Conservation (phyloP, 2,797 vertebrate genomes). For the Xiphophorus birchmanni region DNA sequence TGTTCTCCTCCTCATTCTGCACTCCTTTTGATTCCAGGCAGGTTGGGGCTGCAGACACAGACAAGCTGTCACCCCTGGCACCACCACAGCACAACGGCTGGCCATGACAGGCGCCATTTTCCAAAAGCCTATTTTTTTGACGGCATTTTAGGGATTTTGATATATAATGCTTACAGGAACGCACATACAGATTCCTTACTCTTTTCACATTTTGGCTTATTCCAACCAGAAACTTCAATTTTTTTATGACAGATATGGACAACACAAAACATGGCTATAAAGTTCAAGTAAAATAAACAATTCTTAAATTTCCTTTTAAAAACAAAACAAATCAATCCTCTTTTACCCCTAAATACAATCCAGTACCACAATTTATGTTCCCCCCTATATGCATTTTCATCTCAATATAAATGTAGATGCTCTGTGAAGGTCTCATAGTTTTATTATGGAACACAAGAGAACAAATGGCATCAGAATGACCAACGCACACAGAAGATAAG, state of each 20-base stretch:
- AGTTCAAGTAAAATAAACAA: background rate
- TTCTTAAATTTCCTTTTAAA: background rate
- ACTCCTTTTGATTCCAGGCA: constrained; percentile 75
- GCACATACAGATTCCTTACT: background rate
- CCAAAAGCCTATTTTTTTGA: constrained; percentile 41
- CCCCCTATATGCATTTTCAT: background rate
- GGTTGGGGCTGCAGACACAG: constrained; percentile 63
- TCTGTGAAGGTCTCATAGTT: background rate
- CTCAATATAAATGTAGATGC: background rate
- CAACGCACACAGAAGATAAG: background rate
- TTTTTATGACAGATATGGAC: background rate
- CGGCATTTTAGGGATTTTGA: constrained; percentile 24
- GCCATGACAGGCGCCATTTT: constrained; percentile 59
- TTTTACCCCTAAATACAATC: background rate
- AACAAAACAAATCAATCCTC: background rate
- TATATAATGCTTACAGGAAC: background rate
- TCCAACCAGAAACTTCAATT: background rate
- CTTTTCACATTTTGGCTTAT: background rate
- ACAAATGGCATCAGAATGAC: background rate
- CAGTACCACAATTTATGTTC: background rate
- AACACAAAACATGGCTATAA: background rate
- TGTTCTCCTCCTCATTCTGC: constrained; percentile 70
- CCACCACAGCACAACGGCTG: constrained; percentile 38
- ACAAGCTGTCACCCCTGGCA: constrained; percentile 75
- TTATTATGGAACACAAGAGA: background rate